Base-by-base conservation (phyloP, 2,113 vertebrate species). In the Egretta garzetta region DNA sequence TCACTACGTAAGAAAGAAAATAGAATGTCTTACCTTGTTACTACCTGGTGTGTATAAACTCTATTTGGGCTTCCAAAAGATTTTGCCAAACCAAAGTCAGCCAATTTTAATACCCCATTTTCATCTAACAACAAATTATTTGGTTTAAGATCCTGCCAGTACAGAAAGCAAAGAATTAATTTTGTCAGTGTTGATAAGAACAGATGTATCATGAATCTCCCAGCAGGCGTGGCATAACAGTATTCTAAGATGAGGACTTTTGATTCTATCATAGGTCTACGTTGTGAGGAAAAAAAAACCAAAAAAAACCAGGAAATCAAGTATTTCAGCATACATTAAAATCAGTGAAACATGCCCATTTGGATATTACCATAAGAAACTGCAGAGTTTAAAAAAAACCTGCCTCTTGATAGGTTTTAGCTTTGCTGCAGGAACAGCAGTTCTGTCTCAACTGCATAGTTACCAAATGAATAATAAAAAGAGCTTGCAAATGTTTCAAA, bases 11-110 rank as follows among this genome's bases (percentile, higher is more conserved):
- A 49, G 22, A 90, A 88, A 56, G 30, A 80, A 75, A 89, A 10
- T 0, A 50, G 11, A 62, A n/a, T 43, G 27, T 85, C 94, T 98
- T 96, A 99, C 99, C 99, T 99, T 96, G 99, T 99, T 90, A 99
- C 99, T 81, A 99, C 99, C 93, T 99, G 99, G 96, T 99, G 99
- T 8, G 99, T 99, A 93, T 99, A 99, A 91, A 99, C 98, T 98
- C 99, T 98, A 39, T 99, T 99, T 13, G 99, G 99, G 88, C 99
- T 99, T 81, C 99, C 99, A 96, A 99, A 99, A 55, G 99, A 98
- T 96, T 99, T 99, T 75, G 99, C 99, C 90, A 99, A 97, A 92
- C 99, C 99, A 98, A 99, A 99, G 97, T 99, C 99, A 90, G 99
- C 99, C 96, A 99, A 97, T 97, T 99, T 99, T 93, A 99, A 97